Evolutionary conservation across 1,140 invertebrate genomes (phyloP).

Genomic region (Drosophila paulistorum): DNA sequence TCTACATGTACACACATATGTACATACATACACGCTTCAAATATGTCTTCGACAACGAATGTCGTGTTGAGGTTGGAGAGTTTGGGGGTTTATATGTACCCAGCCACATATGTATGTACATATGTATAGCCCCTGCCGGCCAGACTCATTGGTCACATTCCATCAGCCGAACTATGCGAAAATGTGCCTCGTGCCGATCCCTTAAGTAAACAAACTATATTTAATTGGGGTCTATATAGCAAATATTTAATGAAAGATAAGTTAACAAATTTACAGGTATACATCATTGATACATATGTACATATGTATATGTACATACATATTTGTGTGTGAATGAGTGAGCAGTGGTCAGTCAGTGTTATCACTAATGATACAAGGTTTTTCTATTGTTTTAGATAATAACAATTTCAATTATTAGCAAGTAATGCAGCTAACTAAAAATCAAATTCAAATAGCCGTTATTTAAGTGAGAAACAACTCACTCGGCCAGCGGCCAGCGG

Average conservation of each 20-base stretch:
- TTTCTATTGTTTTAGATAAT: background rate
- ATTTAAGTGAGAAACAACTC: background rate
- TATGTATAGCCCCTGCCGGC: too few species aligned
- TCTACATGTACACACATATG: background rate
- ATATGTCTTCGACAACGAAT: too few species aligned
- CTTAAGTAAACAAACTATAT: slow-evolving; percentile 1
- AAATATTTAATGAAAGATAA: slow-evolving; percentile 2
- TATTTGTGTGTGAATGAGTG: background rate
- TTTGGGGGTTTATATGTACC: too few species aligned
- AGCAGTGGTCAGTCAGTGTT: background rate
- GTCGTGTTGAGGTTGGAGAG: too few species aligned
- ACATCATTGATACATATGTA: background rate
- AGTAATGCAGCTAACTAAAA: background rate
- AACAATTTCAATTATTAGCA: background rate
- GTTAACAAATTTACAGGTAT: slow-evolving; percentile 7
- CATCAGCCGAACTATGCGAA: background rate
- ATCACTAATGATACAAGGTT: background rate
- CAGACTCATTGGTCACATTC: background rate
- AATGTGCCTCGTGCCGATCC: background rate
- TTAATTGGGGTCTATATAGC: slow-evolving; percentile 5
- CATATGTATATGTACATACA: background rate
- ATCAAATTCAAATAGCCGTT: background rate
- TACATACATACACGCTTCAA: background rate
- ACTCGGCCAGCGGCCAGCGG: too few species aligned
- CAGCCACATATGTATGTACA: too few species aligned